A percentile compares a stretch with the other conserved stretches of the same genome.
Conservation (phyloP, 1,140 invertebrate genomes). For the Chelonus insularis region DNA sequence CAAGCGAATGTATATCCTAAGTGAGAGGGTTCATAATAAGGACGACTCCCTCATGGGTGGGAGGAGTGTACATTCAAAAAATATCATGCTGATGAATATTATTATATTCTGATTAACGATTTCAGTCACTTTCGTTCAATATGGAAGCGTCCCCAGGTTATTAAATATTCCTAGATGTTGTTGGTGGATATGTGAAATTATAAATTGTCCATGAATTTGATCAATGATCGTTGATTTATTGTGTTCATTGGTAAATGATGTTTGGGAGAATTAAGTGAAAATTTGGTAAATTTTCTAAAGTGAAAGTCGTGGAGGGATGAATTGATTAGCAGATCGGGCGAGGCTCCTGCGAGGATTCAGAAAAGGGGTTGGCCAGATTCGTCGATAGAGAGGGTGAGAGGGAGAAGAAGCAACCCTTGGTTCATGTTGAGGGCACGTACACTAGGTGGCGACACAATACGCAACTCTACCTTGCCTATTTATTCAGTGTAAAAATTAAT, state of each 20-base stretch:
- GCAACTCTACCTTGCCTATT: neutral
- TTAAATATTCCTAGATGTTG: no score
- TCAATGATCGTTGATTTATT: no score
- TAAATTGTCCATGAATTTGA: no score
- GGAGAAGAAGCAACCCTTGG: conserved; percentile 26
- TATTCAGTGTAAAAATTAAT: neutral
- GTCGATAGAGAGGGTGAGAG: conserved; percentile 17
- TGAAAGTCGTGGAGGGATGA: neutral
- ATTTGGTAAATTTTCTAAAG: neutral
- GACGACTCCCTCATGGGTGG: neutral
- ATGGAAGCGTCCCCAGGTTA: no score
- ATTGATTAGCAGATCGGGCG: conserved; percentile 10
- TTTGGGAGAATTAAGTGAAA: no score
- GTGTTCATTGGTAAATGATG: no score
- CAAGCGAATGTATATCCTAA: conserved; percentile 9
- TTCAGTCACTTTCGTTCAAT: no score
- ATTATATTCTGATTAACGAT: no score
- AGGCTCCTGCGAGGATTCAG: neutral
- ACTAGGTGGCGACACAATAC: conserved; percentile 34
- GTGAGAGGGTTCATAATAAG: neutral
- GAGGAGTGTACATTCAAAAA: neutral
- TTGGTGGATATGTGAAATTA: no score
- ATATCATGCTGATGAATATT: neutral
- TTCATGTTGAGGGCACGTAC: conserved; percentile 41
- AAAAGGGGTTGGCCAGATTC: conserved; percentile 21